Base-by-base conservation (phyloP, 1,140 invertebrate species). In the Latrodectus geometricus region DNA sequence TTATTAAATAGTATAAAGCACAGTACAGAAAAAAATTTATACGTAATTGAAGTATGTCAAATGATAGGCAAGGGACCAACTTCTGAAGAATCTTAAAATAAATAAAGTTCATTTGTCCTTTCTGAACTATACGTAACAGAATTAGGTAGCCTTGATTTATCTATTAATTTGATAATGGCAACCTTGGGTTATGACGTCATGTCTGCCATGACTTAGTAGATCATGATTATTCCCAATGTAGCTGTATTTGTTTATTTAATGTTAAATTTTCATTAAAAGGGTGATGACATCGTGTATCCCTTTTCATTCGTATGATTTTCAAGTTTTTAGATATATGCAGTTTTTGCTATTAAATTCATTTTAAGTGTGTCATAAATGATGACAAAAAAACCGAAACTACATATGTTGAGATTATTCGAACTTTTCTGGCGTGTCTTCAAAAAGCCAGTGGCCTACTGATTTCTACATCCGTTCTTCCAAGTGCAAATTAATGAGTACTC, bases 401-500 rank as follows among this genome's bases (percentile, higher is more conserved):
- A 61, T 54, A 35, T 68, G 72, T 69, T 76, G 49, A 50, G 21
- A 70, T 52, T 70, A 81, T 23, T 54, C 66, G 49, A 70, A 54
- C 48, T 81, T n/a, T 81, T 35, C 61, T 17, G n/a, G 52, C 48
- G 78, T 81, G 78, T 54, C 35, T 50, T 14, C 8, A 50, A 3
- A 21, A 52, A 21, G 73, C 73, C 69, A 68, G 56, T 68, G 23
- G 17, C 50, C 23, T 72, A 76, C 48, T 84, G 73, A 84, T 84
- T 84, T 56, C 73, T 76, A 84, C 82, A 84, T 84, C 82, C 82
- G 82, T 65, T 84, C 80, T 83, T 83, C 35, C 54, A 74, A 56
- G 73, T 84, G 54, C 49, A 76, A 73, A 68, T 76, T 76, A 54
- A 73, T 76, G 52, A 54, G 82, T 23, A 50, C 21, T 56, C 35